A percentile compares a stretch with the other conserved stretches of the same genome.
phyloP scores from a whole-genome alignment of 2,797 vertebrate species.

The Glossophaga mutica region DNA sequence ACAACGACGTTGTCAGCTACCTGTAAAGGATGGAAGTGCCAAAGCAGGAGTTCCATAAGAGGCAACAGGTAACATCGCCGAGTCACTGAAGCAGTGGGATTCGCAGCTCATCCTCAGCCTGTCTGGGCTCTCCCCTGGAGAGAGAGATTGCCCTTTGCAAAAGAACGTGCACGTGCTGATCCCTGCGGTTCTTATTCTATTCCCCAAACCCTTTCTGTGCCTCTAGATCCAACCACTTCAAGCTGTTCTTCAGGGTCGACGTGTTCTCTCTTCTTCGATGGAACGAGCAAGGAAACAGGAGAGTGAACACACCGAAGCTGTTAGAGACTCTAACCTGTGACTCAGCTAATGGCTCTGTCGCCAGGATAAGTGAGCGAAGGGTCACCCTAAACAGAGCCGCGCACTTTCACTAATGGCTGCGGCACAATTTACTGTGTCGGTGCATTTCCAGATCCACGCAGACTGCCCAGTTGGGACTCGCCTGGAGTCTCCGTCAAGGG shows the following conservation, averaged over 20 bases:
- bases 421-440: background rate
- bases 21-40: background rate
- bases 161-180: background rate
- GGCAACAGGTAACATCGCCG: background rate
- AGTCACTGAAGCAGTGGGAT: background rate
- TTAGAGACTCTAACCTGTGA: fast-evolving
- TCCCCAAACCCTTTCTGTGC: background rate
- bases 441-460: background rate
- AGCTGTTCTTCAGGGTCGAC: background rate
- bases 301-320: background rate
- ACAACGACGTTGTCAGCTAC: background rate
- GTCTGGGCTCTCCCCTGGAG: background rate
- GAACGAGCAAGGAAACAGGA: background rate
- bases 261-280: background rate
- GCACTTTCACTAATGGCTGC: too few relatives aligned
- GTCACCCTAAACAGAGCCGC: background rate
- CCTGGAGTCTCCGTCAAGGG: background rate
- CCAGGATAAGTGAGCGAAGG: background rate
- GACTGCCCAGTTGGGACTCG: background rate
- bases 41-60: background rate
- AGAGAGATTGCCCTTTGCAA: background rate
- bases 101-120: background rate
- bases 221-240: background rate
- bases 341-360: background rate
- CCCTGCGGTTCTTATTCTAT: background rate